Evolutionary conservation across 2,113 vertebrate species (phyloP).

Genomic region (Oreocharis arfaki): DNA sequence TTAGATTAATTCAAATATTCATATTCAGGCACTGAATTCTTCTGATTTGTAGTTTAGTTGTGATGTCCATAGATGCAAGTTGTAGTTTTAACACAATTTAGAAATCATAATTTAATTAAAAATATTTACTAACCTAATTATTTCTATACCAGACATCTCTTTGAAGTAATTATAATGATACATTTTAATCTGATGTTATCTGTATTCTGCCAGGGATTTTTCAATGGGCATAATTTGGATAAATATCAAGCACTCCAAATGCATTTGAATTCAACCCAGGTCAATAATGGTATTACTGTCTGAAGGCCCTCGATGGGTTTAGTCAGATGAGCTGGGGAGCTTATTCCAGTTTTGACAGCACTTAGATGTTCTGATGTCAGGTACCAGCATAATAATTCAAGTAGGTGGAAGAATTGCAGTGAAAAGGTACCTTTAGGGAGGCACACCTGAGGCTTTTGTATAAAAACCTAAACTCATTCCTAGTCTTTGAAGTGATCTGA

Average conservation of each 20-base stretch:
- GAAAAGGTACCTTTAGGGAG: background rate
- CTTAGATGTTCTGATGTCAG: constrained; percentile 20
- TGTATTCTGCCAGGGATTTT: constrained; percentile 62
- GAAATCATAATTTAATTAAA: constrained; percentile 61
- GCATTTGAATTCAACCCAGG: constrained; percentile 65
- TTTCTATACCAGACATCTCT: constrained; percentile 50
- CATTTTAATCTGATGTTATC: constrained; percentile 64
- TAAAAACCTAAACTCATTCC: background rate
- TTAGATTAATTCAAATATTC: constrained; percentile 45
- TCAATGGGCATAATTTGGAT: constrained; percentile 65
- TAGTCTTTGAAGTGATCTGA: background rate
- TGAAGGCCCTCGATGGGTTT: constrained; percentile 40
- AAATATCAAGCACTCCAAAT: constrained; percentile 62
- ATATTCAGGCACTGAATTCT: constrained; percentile 1
- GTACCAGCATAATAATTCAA: background rate
- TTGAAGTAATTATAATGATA: constrained; percentile 59
- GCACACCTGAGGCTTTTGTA: background rate
- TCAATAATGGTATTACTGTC: constrained; percentile 62
- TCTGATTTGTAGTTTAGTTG: constrained; percentile 8
- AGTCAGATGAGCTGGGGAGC: constrained; percentile 46
- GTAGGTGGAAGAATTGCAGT: background rate
- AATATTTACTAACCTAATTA: constrained; percentile 65
- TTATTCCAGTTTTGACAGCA: constrained; percentile 45
- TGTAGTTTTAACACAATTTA: constrained; percentile 53
- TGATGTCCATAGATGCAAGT: background rate